phyloP scores from a whole-genome alignment of 2,888 invertebrate species.

The Ormyrus labotus region DNA sequence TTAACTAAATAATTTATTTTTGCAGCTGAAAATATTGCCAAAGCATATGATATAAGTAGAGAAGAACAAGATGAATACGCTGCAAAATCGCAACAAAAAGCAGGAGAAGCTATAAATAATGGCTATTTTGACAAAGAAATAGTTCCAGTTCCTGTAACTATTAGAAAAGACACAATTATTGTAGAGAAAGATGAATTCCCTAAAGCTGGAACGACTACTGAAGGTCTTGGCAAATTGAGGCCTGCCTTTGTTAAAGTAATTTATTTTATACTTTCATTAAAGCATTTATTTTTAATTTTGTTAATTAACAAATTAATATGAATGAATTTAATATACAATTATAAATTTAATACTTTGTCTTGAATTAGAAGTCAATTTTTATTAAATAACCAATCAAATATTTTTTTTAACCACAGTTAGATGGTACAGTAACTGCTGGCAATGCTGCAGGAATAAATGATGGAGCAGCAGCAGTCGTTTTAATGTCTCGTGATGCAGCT shows the following conservation, averaged over 20 bases:
- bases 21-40: conserved; percentile 86
- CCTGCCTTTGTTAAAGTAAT: conserved; percentile 81
- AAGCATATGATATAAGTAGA: conserved; percentile 81
- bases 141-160: conserved; percentile 79
- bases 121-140: conserved; percentile 85
- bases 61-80: conserved; percentile 85
- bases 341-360: neutral
- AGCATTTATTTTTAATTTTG: conserved; percentile 14
- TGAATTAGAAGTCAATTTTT: neutral
- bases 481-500: conserved; percentile 82
- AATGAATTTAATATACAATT: neutral
- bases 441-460: conserved; percentile 91
- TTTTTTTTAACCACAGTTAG: conserved; percentile 66
- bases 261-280: neutral
- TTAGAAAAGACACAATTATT: conserved; percentile 75
- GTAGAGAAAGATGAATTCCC: conserved; percentile 84
- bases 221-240: conserved; percentile 80
- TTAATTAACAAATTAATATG: conserved; percentile 4
- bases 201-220: conserved; percentile 79
- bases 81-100: conserved; percentile 81
- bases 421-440: conserved; percentile 86
- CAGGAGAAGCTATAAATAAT: conserved; percentile 79
- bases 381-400: neutral
- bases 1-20: neutral
- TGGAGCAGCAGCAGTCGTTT: conserved; percentile 90